phyloP scores from a whole-genome alignment of 2,113 vertebrate species.

The Ceuthmochares aereus region DNA sequence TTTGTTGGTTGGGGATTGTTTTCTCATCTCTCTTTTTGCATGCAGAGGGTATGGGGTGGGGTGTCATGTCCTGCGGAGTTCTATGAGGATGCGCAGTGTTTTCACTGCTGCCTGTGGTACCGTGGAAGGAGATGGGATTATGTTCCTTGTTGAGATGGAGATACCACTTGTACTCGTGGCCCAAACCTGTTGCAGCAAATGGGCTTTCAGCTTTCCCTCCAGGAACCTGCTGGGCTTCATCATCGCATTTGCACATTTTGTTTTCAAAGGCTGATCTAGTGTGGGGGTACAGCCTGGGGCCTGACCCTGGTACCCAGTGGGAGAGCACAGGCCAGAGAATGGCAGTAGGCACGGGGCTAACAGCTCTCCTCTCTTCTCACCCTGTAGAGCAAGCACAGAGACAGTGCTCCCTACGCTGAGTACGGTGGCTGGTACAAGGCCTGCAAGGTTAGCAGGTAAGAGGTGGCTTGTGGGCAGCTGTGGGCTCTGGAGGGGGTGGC shows the following conservation, averaged over 20 bases:
- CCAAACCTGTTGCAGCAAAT: background rate
- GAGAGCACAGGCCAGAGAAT: background rate
- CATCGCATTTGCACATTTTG: fast-evolving
- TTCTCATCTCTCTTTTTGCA: background rate
- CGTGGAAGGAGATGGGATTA: background rate
- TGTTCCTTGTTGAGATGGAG: background rate
- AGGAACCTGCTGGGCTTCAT: background rate
- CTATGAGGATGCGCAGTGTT: background rate
- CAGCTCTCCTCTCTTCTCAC: background rate
- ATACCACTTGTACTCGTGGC: background rate
- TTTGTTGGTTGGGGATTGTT: background rate
- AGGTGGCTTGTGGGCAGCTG: background rate
- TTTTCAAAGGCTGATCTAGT: background rate
- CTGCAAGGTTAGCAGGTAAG: slow-evolving; percentile 98
- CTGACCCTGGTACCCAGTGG: background rate
- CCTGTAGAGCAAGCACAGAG: slow-evolving; percentile 88
- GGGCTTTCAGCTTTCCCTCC: background rate
- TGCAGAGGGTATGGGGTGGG: background rate
- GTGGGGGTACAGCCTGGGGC: background rate
- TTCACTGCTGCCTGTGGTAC: background rate
- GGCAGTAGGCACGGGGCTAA: background rate
- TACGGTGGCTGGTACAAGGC: slow-evolving; percentile 99
- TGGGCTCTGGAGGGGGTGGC: background rate
- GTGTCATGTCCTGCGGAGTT: background rate
- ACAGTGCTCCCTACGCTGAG: slow-evolving; percentile 90